These are phyloP conservation scores for Lates calcarifer DNA, from an alignment of 2,113 vertebrate genomes.

Conservation along the genomic window DNA sequence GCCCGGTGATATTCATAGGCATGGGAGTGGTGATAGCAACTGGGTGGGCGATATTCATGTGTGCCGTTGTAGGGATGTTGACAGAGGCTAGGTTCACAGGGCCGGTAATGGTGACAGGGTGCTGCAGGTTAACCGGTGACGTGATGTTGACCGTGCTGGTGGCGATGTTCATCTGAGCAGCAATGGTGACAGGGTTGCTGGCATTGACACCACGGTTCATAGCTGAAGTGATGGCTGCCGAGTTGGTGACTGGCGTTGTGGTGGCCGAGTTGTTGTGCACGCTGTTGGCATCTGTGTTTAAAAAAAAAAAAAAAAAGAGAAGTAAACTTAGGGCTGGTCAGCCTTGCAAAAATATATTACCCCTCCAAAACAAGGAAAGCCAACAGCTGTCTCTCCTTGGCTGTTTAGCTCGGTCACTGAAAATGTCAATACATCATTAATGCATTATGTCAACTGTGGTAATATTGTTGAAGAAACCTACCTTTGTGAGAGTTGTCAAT, in stretches of 20 bases:
- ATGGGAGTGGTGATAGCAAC: conserved; percentile 95
- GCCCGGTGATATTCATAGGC: conserved; percentile 94
- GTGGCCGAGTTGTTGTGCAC: conserved; percentile 94
- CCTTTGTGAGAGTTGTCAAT: conserved; percentile 84
- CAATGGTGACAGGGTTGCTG: conserved; percentile 93
- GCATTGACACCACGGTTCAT: conserved; percentile 71
- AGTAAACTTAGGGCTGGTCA: neutral
- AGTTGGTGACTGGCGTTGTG: conserved; percentile 82
- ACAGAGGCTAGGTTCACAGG: conserved; percentile 96
- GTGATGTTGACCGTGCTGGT: conserved; percentile 97
- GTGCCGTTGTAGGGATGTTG: conserved; percentile 90
- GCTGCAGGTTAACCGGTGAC: conserved; percentile 93
- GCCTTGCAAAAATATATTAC: neutral
- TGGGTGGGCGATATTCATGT: conserved; percentile 95
- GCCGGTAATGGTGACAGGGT: conserved; percentile 94
- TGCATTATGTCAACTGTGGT: conserved; percentile 67
- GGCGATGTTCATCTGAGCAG: conserved; percentile 95
- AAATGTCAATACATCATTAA: conserved; percentile 62
- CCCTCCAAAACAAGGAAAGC: conserved; percentile 31
- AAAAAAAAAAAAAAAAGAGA: conserved; percentile 18
- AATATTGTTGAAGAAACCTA: conserved; percentile 75
- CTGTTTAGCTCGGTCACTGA: conserved; percentile 52
- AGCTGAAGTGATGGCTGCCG: conserved; percentile 78
- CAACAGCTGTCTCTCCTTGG: conserved; percentile 48
- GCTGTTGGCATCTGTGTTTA: conserved; percentile 90